Base-by-base conservation (phyloP, 2,888 invertebrate genomes). In the Drosophila melanosoma region DNA sequence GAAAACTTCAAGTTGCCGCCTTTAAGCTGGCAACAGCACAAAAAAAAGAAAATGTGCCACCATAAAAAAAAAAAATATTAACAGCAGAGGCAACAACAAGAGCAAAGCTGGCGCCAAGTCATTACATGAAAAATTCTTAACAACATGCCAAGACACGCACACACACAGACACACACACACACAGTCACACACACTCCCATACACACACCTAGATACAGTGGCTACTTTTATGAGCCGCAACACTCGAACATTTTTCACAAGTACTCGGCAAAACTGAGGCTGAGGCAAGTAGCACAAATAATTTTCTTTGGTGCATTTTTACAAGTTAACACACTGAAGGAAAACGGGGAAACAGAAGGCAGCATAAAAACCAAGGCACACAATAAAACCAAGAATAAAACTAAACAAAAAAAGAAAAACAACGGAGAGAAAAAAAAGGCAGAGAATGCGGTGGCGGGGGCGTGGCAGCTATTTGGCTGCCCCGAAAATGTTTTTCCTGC, bases 91-190 rank as follows among this genome's bases (percentile, higher is more conserved):
- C 60, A 69, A 68, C 51, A 67, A 64, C 58, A 75, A 70, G 57
- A 76, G 74, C 72, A 65, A 57, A 65, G 76, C 85, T 83, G 85
- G 85, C 85, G 85, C 85, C 85, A 85, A 81, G 81, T 81, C 85
- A 74, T 85, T 85, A 84, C 76, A 63, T 60, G 66, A 70, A 49
- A 85, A 86, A 79, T 83, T 83, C 81, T 76, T 79, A 85, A 59
- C 78, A 72, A 84, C 80, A 82, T 77, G 84, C 84, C 69, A 82
- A 65, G 72, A 59, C 40, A 66, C 49, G 64, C 42, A 51, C 40
- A 51, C 40, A 64, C 56, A 71, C 48, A 63, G 59, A 60, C n/a
- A 75, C 49, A 59, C 52, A 45, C 38, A 29, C 33, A 53, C 23
- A 61, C 7, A 48, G 3, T 36, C 33, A 42, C 12, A 59, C 54